phyloP scores from a whole-genome alignment of 1,140 invertebrate species.

The Protaetia brevitarsis region DNA sequence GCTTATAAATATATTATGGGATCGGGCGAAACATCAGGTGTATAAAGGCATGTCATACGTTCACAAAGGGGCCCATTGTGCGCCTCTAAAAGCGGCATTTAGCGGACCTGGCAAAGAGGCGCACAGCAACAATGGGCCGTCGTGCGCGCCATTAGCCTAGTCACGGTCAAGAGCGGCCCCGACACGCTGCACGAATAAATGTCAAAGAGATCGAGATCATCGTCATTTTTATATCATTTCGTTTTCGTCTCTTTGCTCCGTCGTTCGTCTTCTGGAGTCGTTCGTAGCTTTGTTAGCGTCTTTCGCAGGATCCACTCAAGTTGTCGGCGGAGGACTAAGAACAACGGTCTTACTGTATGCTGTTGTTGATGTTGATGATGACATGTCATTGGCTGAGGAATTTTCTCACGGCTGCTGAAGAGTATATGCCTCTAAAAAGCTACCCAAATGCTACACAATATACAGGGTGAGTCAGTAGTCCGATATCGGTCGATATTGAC shows the following conservation, averaged over 20 bases:
- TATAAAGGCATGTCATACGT: conserved; percentile 23
- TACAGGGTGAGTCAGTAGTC: too few relatives aligned
- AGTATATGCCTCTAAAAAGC: too few relatives aligned
- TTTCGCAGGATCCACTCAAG: too few relatives aligned
- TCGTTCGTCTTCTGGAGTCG: background rate
- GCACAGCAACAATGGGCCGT: conserved; percentile 10
- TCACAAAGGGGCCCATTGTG: background rate
- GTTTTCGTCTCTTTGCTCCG: background rate
- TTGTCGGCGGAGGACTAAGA: too few relatives aligned
- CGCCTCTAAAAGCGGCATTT: conserved; percentile 20
- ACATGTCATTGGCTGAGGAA: too few relatives aligned
- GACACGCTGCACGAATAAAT: conserved; percentile 15
- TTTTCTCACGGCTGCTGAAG: too few relatives aligned
- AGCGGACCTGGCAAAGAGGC: background rate
- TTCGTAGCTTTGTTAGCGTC: too few relatives aligned
- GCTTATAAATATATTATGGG: conserved; percentile 12
- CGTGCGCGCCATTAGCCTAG: conserved; percentile 21
- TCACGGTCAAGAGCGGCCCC: conserved; percentile 21
- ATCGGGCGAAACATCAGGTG: conserved; percentile 12
- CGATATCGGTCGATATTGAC: too few relatives aligned
- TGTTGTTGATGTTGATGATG: too few relatives aligned
- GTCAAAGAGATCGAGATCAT: conserved; percentile 24
- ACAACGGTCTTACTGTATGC: too few relatives aligned
- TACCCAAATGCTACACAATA: too few relatives aligned
- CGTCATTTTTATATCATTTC: conserved; percentile 22